Conservation (phyloP, 2,113 vertebrate genomes). For the Chloropsis cyanopogon region DNA sequence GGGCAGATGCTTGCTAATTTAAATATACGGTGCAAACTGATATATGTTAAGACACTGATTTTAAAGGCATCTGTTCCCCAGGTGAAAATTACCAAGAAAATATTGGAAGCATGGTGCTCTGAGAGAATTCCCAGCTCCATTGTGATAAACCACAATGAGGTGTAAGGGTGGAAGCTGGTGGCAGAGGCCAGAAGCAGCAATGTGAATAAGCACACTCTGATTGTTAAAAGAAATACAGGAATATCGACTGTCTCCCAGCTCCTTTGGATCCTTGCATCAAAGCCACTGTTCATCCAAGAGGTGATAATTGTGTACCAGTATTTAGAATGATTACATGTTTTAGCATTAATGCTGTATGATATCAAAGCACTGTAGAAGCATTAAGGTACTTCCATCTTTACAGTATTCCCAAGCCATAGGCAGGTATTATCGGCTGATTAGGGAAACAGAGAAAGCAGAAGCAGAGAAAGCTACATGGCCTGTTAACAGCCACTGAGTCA, state of each 20-base stretch:
- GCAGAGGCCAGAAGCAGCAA: not conserved
- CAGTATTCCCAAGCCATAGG: not conserved
- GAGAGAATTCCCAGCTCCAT: not conserved
- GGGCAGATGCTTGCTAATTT: not conserved
- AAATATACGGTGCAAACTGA: not conserved
- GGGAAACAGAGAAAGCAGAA: not conserved
- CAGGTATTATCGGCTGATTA: not conserved
- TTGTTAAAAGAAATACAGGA: not conserved
- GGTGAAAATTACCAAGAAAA: not conserved
- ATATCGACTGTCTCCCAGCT: accelerated
- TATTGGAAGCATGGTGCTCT: not conserved
- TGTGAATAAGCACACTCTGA: not conserved
- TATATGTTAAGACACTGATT: not conserved
- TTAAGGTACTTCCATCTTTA: not conserved
- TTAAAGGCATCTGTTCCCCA: not conserved
- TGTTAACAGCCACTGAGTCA: not conserved
- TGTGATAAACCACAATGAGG: not conserved
- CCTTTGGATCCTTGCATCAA: not conserved
- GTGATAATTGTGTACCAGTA: not conserved
- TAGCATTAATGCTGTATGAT: not conserved
- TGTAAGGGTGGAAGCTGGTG: not conserved
- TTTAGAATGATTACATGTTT: not conserved
- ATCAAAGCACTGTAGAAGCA: not conserved
- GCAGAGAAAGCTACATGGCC: not conserved
- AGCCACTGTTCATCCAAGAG: not conserved